These are phyloP conservation scores for Odontothrips loti DNA, from an alignment of 2,888 invertebrate genomes.

Conservation along the genomic window DNA sequence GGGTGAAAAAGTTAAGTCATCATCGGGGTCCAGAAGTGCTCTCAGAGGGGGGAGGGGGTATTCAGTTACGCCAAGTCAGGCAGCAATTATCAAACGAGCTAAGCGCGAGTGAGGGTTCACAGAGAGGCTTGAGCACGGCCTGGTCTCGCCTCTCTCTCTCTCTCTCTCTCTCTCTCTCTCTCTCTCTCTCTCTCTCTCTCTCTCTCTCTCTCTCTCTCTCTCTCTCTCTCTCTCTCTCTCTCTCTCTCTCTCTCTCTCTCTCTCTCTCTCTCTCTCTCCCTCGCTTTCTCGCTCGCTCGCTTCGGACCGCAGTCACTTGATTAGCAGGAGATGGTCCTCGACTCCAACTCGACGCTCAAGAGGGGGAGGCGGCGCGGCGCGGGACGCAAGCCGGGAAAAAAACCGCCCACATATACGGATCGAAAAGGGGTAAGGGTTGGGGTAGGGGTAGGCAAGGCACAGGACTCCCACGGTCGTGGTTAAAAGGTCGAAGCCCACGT, in stretches of 20 bases:
- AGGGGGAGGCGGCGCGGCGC: too few relatives aligned
- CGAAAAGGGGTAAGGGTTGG: not conserved
- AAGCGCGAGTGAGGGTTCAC: not conserved
- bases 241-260: not conserved
- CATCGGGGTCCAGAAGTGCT: not conserved
- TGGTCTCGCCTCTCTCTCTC: not conserved
- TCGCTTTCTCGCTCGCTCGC: too few relatives aligned
- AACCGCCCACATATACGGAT: too few relatives aligned
- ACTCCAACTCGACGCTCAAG: not conserved
- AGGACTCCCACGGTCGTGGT: too few relatives aligned
- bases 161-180: not conserved
- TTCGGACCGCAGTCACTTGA: not conserved
- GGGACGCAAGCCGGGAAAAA: too few relatives aligned
- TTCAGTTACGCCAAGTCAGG: not conserved
- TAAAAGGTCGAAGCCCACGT: too few relatives aligned
- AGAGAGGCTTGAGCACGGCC: not conserved
- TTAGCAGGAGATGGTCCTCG: not conserved
- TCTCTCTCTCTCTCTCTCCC: not conserved
- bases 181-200: not conserved
- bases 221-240: not conserved
- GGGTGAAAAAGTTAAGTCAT: slow-evolving; percentile 8
- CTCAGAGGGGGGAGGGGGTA: not conserved
- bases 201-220: not conserved
- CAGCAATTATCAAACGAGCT: slow-evolving; percentile 13
- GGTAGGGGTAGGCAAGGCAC: not conserved